phyloP scores from a whole-genome alignment of 2,888 invertebrate genomes.

The Meiosimyza decipiens region DNA sequence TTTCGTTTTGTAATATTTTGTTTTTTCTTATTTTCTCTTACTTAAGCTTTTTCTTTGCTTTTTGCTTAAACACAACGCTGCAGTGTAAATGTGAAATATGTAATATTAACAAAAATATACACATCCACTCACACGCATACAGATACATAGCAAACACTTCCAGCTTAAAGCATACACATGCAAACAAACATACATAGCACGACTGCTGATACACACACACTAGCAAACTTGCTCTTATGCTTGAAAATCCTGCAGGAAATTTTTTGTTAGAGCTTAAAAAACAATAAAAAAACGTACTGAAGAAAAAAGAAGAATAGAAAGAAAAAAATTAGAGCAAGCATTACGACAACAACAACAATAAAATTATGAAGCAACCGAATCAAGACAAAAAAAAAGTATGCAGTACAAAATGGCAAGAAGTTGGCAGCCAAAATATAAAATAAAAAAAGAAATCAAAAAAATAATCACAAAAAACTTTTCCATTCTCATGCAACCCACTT shows the following conservation, averaged over 20 bases:
- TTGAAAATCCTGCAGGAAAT: constrained; percentile 16
- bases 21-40: neutral
- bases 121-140: constrained; percentile 29
- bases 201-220: constrained; percentile 9
- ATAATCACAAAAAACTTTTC: constrained; percentile 4
- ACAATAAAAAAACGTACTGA: neutral
- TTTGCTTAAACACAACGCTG: constrained; percentile 49
- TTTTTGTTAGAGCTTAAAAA: constrained; percentile 23
- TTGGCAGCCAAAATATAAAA: neutral
- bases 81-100: constrained; percentile 49
- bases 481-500: constrained; percentile 24
- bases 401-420: constrained; percentile 8
- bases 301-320: neutral
- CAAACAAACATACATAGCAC: constrained; percentile 31
- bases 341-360: neutral
- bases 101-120: constrained; percentile 35
- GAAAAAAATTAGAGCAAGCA: constrained; percentile 5
- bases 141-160: constrained; percentile 2
- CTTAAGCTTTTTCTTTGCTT: neutral
- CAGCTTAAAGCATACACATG: constrained; percentile 26
- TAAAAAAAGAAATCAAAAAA: neutral
- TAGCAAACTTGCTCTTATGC: constrained; percentile 15
- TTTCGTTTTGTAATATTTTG: constrained; percentile 9
- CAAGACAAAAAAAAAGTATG: neutral
- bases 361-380: neutral